These are phyloP conservation scores for Hypsibius dujardini DNA, from an alignment of 1,140 invertebrate genomes.

Conservation along the genomic window DNA sequence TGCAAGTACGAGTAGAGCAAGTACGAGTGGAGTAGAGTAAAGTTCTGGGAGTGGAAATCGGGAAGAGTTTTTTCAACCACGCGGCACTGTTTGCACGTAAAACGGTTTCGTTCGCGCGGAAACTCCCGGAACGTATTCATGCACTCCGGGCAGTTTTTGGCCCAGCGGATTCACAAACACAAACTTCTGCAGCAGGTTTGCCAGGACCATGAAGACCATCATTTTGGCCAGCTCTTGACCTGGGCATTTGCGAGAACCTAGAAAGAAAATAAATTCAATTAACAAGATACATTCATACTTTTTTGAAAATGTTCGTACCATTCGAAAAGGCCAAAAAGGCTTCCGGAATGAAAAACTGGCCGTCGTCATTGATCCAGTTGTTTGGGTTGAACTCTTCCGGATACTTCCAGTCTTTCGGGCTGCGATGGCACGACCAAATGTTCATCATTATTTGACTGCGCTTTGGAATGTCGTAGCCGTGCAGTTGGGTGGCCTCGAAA, in stretches of 20 bases:
- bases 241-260: background rate
- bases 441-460: conserved; percentile 48
- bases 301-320: background rate
- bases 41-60: too few relatives aligned
- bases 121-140: conserved; percentile 3
- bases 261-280: background rate
- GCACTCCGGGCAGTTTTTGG: background rate
- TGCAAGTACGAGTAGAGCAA: too few relatives aligned
- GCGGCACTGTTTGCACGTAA: too few relatives aligned
- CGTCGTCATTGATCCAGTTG: background rate
- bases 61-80: too few relatives aligned
- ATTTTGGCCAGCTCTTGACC: background rate
- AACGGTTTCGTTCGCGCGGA: too few relatives aligned
- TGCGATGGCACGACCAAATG: conserved; percentile 48
- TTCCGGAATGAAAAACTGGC: background rate
- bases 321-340: background rate
- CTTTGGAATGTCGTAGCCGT: conserved; percentile 25
- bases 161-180: background rate
- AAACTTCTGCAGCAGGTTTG: background rate
- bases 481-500: conserved; percentile 24
- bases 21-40: too few relatives aligned
- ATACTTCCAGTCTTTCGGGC: conserved; percentile 31
- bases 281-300: background rate
- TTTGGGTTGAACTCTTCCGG: background rate
- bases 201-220: background rate